Base-by-base conservation (phyloP, 2,113 vertebrate species). In the Artemisiospiza belli region DNA sequence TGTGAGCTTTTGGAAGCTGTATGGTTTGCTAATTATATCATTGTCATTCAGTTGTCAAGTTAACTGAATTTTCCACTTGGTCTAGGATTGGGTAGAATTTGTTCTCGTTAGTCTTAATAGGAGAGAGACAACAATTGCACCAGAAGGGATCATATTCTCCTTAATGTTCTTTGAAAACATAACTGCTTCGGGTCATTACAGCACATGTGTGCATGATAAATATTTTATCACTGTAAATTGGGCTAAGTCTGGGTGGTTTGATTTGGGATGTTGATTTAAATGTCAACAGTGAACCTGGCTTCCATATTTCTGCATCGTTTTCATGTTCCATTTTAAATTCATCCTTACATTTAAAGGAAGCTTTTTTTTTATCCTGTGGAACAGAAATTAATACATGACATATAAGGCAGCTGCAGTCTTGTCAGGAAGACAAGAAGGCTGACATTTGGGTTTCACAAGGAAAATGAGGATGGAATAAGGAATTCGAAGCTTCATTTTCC, bases 61-160 rank as follows among this genome's bases (percentile, higher is more conserved):
- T 97, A 97, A 97, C 93, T 94, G 92, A 92, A 92, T 96, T 97
- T 97, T 97, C 83, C 49, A 72, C 63, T 94, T 95, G 85, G 24
- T 92, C 64, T 83, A n/a, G 74, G 47, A 90, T 90, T 86, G 73
- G 51, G 66, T 89, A 89, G 55, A 95, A 92, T 97, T 93, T 91
- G 59, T 96, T 94, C 85, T 96, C 19, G 43, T 94, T 96, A 93
- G 92, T 90, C 19, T 78, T 92, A 92, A 91, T 93, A 94, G 57
- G 43, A 94, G 46, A 43, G 20, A 93, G 30, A 41, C 69, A 95
- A 66, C 54, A 28, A 66, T 89, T 72, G 20, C 41, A 92, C 70
- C 46, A 78, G 83, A 88, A 89, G 39, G 63, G 46, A 64, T 87
- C 68, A 87, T 90, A 87, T 82, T 91, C 82, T 87, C 91, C 81